Percentiles rank a stretch among this genome's conserved stretches.
These are phyloP conservation scores for Tragelaphus eurycerus DNA, from an alignment of 2,797 vertebrate genomes.

Conservation along the genomic window DNA sequence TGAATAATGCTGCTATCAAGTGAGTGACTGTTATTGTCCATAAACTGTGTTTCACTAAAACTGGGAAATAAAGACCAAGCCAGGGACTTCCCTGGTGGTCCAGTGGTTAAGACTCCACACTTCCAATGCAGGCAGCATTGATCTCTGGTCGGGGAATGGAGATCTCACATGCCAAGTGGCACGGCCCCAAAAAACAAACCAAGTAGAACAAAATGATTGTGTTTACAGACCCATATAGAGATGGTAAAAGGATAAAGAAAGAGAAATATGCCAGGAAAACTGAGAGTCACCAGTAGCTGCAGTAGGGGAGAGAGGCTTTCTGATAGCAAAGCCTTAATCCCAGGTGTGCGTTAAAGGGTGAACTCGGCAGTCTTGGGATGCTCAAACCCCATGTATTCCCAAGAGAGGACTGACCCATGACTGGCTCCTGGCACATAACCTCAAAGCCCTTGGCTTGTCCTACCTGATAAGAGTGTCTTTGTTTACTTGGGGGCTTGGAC, in stretches of 20 bases:
- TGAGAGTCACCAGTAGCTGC: neutral
- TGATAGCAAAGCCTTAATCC: neutral
- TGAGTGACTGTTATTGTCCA: neutral
- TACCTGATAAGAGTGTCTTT: neutral
- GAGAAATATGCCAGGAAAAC: neutral
- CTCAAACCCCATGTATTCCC: neutral
- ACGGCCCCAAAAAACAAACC: neutral
- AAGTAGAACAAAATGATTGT: neutral
- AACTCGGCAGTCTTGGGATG: neutral
- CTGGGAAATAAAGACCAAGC: neutral
- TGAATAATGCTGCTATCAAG: neutral
- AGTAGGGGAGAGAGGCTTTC: neutral
- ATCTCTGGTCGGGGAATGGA: neutral
- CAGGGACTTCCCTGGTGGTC: neutral
- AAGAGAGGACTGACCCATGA: too few relatives aligned
- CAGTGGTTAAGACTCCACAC: neutral
- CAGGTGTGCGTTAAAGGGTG: neutral
- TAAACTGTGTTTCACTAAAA: neutral
- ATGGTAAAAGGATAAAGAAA: neutral
- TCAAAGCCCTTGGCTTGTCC: neutral
- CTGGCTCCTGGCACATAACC: neutral
- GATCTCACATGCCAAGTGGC: neutral
- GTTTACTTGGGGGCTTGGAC: neutral
- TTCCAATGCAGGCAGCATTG: neutral
- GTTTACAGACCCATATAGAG: neutral